Percentiles rank a stretch among this genome's conserved stretches.
These are phyloP conservation scores for Calameuta pallipes DNA, from an alignment of 2,888 invertebrate species.

Conservation along the genomic window DNA sequence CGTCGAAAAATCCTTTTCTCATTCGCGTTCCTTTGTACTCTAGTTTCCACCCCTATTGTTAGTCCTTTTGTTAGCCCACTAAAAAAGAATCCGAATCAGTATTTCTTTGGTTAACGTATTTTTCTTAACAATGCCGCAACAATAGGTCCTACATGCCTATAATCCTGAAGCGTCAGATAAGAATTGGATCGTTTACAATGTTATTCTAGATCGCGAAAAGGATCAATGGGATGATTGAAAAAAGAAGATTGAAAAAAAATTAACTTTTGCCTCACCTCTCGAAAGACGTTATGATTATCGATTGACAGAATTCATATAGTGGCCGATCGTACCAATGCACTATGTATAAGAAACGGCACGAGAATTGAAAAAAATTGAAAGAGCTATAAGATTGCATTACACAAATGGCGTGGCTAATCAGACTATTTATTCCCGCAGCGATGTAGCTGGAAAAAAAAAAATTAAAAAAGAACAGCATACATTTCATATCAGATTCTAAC, in stretches of 20 bases:
- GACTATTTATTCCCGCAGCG: conserved; percentile 53
- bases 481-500: conserved; percentile 22
- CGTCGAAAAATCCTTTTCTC: not conserved
- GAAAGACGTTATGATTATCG: not conserved
- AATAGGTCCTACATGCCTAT: not conserved
- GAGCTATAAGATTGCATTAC: conserved; percentile 51
- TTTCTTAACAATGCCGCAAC: not conserved
- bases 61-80: not conserved
- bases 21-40: not conserved
- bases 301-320: not conserved
- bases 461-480: not conserved
- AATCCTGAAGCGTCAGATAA: not conserved
- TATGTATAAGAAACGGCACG: not conserved
- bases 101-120: not conserved
- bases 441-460: conserved; percentile 30
- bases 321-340: not conserved
- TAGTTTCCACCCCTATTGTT: not conserved
- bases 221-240: not conserved
- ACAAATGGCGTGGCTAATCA: conserved; percentile 56
- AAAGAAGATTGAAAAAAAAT: not conserved
- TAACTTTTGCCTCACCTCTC: not conserved
- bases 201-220: not conserved
- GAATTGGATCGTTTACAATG: not conserved
- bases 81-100: not conserved
- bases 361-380: conserved; percentile 7